Evolutionary conservation across 2,888 invertebrate species (phyloP), one percentile per base, ranked within the genome.

Genomic region (Xestoiulus laeticollis): DNA sequence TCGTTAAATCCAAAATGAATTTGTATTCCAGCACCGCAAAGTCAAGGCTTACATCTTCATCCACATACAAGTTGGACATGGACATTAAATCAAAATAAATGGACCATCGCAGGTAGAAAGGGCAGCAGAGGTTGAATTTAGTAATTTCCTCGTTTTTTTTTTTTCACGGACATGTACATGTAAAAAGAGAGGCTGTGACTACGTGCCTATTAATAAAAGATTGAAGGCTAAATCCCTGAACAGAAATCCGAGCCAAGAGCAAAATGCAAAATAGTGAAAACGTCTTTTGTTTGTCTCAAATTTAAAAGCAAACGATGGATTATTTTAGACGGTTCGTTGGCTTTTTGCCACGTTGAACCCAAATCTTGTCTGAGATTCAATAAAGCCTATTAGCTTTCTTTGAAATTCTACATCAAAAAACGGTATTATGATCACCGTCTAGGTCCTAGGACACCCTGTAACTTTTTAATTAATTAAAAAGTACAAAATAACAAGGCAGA

Each of bases 281-380:
- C 68, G 68, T 68, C n/a, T n/a, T 59, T 59, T 68, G 68, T 68
- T 68, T 68, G 68, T 68, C 68, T 68, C 68, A 68, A 68, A 26
- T 68, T 68, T 68, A 68, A 68, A 68, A 10, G 26, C n/a, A n/a
- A 68, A 26, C 68, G 22, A 26, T 26, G n/a, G n/a, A 59, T 19
- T n/a, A 16, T 6, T 53, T 53, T 53, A 16, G 8, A 12, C 16
- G 59, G 43, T 59, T 14, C n/a, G n/a, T 59, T 59, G 68, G 68
- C 68, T 3, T 22, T 10, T 68, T 26, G 26, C 68, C 68, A 68
- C 26, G 68, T 22, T 3, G 10, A 26, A 68, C 48, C 19, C 68
- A 68, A 19, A 68, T 68, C 68, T 3, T 26, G 68, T 68, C n/a
- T 68, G 22, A 19, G 8, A 10, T 68, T 68, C 12, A 43, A 43